Conservation (phyloP, 2,113 vertebrate genomes). For the Theristicus caerulescens region DNA sequence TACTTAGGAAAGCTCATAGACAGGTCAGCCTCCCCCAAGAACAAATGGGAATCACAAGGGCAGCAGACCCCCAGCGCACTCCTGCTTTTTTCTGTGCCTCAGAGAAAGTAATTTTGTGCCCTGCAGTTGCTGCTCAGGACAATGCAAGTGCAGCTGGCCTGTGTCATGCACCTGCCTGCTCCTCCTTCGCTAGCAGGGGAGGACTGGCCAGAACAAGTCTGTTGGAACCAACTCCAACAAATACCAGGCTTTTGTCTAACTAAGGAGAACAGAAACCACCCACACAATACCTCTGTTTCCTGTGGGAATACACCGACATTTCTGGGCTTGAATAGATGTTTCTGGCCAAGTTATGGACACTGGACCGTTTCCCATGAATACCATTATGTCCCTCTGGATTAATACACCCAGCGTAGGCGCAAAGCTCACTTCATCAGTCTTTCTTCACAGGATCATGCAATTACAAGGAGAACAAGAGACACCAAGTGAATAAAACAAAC, state of each 20-base stretch:
- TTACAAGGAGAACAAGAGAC: neutral
- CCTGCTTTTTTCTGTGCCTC: neutral
- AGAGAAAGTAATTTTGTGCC: neutral
- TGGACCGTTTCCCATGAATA: neutral
- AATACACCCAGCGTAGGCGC: neutral
- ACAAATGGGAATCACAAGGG: neutral
- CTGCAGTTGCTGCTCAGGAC: fast-evolving
- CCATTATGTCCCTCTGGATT: neutral
- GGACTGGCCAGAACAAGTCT: neutral
- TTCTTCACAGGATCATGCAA: neutral
- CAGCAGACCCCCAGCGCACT: neutral
- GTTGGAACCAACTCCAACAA: neutral
- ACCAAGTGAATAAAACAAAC: neutral
- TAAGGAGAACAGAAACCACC: neutral
- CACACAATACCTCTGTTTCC: neutral
- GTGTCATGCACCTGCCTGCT: neutral
- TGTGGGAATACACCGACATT: slow-evolving; percentile 1
- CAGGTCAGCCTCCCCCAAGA: neutral
- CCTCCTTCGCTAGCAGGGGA: neutral
- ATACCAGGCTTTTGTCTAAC: neutral
- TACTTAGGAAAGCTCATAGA: neutral
- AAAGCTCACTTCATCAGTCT: neutral
- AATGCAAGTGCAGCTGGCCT: neutral
- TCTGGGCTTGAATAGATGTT: slow-evolving; percentile 10
- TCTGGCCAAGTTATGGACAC: neutral